These are phyloP conservation scores for Phoxinus dragarum DNA, from an alignment of 2,797 vertebrate species.

Conservation along the genomic window DNA sequence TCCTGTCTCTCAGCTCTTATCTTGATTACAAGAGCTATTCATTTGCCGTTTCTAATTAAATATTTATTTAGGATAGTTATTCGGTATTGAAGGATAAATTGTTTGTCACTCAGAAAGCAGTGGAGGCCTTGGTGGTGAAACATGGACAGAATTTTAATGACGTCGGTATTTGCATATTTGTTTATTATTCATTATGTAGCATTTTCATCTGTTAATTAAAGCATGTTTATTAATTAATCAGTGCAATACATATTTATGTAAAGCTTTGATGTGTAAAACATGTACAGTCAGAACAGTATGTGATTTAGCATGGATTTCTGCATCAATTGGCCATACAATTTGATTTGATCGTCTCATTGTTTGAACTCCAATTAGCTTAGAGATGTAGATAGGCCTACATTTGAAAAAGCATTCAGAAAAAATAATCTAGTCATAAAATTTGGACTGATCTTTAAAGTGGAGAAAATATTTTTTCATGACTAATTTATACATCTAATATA, in stretches of 20 bases:
- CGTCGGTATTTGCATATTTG: conserved; percentile 13
- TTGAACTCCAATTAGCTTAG: background rate
- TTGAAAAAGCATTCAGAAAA: background rate
- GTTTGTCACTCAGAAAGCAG: conserved; percentile 8
- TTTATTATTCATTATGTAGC: conserved; percentile 1
- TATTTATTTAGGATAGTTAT: conserved; percentile 17
- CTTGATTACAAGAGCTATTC: conserved; percentile 32
- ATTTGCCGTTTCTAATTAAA: conserved; percentile 22
- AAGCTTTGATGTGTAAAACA: conserved; percentile 18
- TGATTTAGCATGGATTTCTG: background rate
- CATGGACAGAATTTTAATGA: background rate
- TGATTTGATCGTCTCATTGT: background rate
- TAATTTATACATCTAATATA: background rate
- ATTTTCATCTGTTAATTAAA: conserved; percentile 4
- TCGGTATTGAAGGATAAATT: background rate
- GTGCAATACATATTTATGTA: background rate
- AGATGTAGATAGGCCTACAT: background rate
- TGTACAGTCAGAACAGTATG: background rate
- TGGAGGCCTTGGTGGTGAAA: background rate
- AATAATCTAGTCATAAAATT: background rate
- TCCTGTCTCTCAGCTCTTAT: conserved; percentile 19
- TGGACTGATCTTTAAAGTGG: no score
- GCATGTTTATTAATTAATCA: background rate
- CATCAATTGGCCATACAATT: background rate
- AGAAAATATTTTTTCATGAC: background rate